Evolutionary conservation across 2,113 vertebrate species (phyloP).

Genomic region (Candoia aspera): DNA sequence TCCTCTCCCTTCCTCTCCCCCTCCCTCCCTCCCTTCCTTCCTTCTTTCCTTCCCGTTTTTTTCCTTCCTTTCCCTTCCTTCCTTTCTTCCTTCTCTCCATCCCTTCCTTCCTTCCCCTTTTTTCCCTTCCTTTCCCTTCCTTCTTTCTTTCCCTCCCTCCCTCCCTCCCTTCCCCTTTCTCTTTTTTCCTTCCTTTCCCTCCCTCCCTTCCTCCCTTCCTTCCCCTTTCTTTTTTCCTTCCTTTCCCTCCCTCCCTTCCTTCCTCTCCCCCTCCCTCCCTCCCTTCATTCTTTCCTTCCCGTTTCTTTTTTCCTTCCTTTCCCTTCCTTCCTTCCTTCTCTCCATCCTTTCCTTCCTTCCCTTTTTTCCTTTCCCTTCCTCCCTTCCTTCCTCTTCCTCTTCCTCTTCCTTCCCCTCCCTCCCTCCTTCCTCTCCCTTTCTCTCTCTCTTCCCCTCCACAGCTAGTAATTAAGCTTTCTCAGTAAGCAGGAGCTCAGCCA

Average conservation of each 20-base stretch:
- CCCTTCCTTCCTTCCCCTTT: fast-evolving
- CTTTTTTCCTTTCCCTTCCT: fast-evolving
- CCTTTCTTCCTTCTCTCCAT: fast-evolving
- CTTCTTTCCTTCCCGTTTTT: no score
- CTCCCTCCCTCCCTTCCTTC: no score
- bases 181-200: no score
- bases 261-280: fast-evolving
- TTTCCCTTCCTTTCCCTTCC: fast-evolving
- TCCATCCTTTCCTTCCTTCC: fast-evolving
- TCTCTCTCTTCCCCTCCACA: not conserved
- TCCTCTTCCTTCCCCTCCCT: fast-evolving
- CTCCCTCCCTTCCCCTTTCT: fast-evolving
- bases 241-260: fast-evolving
- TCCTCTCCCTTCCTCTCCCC: no score
- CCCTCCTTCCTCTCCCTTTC: fast-evolving
- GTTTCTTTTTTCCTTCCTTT: fast-evolving
- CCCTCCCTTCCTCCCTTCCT: no score
- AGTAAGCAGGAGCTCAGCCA: no score
- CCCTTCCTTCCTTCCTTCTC: fast-evolving
- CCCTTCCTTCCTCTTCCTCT: fast-evolving
- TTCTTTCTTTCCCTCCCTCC: fast-evolving
- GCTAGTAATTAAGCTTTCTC: no score
- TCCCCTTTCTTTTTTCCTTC: fast-evolving
- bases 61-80: fast-evolving
- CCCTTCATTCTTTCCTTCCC: fast-evolving